Evolutionary conservation across 2,797 vertebrate species (phyloP).

Genomic region (Coranthus polyacanthus): DNA sequence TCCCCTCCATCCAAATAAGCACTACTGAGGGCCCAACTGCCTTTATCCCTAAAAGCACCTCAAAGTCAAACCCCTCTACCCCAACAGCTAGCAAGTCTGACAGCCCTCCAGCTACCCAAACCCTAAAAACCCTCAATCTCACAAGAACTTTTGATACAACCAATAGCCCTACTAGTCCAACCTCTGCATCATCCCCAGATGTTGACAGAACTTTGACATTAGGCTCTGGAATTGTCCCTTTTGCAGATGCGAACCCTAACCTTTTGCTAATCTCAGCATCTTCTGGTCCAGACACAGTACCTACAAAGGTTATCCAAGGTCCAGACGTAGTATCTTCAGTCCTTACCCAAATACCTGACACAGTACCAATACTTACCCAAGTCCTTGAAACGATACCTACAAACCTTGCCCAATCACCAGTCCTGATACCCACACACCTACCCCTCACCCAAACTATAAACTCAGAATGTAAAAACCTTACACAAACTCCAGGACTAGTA

Average conservation of each 20-base stretch:
- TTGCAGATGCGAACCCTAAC: conserved; percentile 18
- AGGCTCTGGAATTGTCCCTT: conserved; percentile 12
- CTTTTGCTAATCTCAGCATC: conserved; percentile 23
- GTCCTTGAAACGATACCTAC: background rate
- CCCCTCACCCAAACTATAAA: no score
- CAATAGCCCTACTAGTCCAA: conserved; percentile 31
- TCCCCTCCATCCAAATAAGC: conserved; percentile 31
- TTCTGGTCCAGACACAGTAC: conserved; percentile 1
- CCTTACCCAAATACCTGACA: background rate
- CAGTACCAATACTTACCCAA: background rate
- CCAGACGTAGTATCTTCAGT: background rate
- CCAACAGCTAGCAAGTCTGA: conserved; percentile 19
- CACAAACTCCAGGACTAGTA: background rate
- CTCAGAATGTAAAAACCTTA: no score
- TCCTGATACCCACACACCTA: no score
- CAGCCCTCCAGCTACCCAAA: background rate
- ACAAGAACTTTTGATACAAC: conserved; percentile 46
- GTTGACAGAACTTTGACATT: conserved; percentile 53
- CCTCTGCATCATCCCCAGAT: conserved; percentile 28
- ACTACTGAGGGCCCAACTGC: background rate
- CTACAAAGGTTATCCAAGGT: conserved; percentile 6
- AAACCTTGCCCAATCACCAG: background rate
- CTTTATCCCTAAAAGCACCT: conserved; percentile 1
- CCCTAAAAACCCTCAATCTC: conserved; percentile 11
- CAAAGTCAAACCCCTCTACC: conserved; percentile 15